A percentile compares a stretch with the other conserved stretches of the same genome.
Conservation (phyloP, 2,797 vertebrate species). For the Chloroceryle inda region DNA sequence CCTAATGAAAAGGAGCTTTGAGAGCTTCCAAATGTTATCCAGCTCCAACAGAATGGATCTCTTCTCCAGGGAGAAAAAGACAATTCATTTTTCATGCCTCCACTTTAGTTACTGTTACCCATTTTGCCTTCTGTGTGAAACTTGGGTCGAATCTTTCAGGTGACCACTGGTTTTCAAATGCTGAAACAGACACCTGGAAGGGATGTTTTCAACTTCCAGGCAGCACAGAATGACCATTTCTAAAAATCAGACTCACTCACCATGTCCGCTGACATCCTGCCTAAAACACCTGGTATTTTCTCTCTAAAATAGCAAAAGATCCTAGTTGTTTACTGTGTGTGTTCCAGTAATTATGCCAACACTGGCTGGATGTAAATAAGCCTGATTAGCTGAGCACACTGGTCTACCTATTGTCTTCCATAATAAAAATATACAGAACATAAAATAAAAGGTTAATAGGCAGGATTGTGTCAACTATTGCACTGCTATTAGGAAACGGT, state of each 20-base stretch:
- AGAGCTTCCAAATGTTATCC: slow-evolving; percentile 21
- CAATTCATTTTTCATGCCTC: slow-evolving; percentile 20
- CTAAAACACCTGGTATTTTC: neutral
- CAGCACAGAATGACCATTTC: neutral
- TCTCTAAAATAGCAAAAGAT: neutral
- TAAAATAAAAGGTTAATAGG: slow-evolving; percentile 31
- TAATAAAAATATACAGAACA: slow-evolving; percentile 15
- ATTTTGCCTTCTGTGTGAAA: neutral
- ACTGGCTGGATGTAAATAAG: neutral
- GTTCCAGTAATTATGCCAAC: neutral
- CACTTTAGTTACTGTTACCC: slow-evolving; percentile 10
- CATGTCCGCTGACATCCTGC: neutral
- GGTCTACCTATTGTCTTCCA: neutral
- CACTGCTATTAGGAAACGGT: neutral
- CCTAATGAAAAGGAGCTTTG: slow-evolving; percentile 66
- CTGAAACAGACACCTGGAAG: neutral
- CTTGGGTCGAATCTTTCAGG: neutral
- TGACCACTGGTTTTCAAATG: neutral
- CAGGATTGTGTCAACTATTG: neutral
- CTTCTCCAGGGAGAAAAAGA: slow-evolving; percentile 44
- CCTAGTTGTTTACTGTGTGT: neutral
- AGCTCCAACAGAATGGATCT: slow-evolving; percentile 18
- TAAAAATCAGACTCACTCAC: neutral
- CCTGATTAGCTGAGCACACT: neutral
- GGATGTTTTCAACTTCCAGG: neutral